Base-by-base conservation (phyloP, 2,888 invertebrate species). In the Tribolium freemani region DNA sequence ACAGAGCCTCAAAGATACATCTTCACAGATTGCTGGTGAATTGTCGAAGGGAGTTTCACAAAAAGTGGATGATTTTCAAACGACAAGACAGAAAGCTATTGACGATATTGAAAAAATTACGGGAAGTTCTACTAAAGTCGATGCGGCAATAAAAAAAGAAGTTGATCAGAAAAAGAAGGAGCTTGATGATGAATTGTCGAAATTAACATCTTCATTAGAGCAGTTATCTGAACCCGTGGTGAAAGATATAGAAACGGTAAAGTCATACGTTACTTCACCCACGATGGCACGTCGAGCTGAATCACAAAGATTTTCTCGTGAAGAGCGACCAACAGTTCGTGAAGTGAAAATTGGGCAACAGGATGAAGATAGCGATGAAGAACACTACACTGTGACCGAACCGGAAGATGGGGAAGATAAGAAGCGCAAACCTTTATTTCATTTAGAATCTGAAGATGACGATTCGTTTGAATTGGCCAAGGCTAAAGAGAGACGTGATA, bases 381-480 rank as follows among this genome's bases (percentile, higher is more conserved):
- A 82, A 44, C 70, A 72, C 9, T 82, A 82, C 68, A 78, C 75
- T 8, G 81, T 82, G 6, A 80, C 79, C 1, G 82, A 82, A 63
- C 81, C 82, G 4, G 78, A 77, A 56, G 80, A 80, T 10, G 61
- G 2, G 5, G 50, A 58, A 46, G 10, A 51, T 20, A 44, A 5
- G 11, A 57, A 44, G 57, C 64, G 5, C 51, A 86, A 85, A 78
- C 86, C 88, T 6, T 78, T 88, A 68, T 88, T 88, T 75, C 85
- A 85, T 71, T 83, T 88, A 74, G 87, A 87, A 78, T 88, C 88
- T 8, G 87, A 86, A 77, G 87, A 87, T 44, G 87, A 86, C 61
- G 83, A 83, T 64, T 75, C 80, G n/a, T 57, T 73, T 16, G 77
- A 76, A 45, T 11, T 56, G 68, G 67, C 48, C 26, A 69, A 71